Evolutionary conservation across 2,113 vertebrate genomes (phyloP).

Genomic region (Chaetops frenatus): DNA sequence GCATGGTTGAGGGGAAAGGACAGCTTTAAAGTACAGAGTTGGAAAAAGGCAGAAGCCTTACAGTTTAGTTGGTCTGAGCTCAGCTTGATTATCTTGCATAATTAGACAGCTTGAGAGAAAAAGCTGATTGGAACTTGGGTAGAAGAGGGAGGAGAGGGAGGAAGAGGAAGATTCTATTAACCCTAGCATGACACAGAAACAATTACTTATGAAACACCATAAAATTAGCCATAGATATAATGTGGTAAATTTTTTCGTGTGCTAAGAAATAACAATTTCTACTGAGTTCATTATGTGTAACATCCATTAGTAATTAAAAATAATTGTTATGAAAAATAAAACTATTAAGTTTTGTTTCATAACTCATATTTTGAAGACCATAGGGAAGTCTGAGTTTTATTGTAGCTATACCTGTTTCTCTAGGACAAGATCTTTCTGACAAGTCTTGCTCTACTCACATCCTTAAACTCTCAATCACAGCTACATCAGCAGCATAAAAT

Average conservation of each 20-base stretch:
- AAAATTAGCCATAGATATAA: background rate
- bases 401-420: background rate
- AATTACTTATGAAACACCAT: background rate
- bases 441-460: background rate
- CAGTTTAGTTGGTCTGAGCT: background rate
- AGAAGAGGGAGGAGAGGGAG: background rate
- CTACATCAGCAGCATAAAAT: background rate
- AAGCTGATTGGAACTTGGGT: background rate
- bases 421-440: background rate
- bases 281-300: background rate
- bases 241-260: background rate
- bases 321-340: background rate
- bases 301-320: background rate
- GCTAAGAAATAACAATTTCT: background rate
- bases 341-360: background rate
- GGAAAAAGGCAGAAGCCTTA: background rate
- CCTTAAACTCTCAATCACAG: background rate
- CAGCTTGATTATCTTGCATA: background rate
- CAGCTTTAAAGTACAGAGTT: background rate
- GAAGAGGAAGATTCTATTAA: background rate
- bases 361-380: background rate
- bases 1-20: background rate
- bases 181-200: background rate
- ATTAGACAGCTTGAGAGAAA: background rate
- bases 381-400: background rate